Base-by-base conservation (phyloP, 2,888 invertebrate species). In the Harpalus rubripes region DNA sequence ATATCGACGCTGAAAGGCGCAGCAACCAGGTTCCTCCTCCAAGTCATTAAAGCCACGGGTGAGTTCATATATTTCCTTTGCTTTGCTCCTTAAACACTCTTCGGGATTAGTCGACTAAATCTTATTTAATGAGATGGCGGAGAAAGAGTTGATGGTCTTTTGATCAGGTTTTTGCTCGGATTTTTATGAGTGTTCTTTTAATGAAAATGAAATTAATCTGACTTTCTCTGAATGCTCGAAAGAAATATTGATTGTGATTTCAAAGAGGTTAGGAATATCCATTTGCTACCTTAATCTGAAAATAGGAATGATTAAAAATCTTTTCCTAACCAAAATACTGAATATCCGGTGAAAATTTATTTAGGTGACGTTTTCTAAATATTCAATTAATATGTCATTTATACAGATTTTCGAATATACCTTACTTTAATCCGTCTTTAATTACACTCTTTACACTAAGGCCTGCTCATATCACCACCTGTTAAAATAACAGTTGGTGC, bases 1-100 rank as follows among this genome's bases (percentile, higher is more conserved):
- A 74, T 72, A 7, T 32, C 26, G 65, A 56, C 56, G 8, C 8
- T 22, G n/a, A 68, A 32, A 68, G 68, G 68, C 15, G n/a, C 32
- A 32, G 32, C 32, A 32, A 32, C 18, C 22, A 63, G 22, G 22
- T 18, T 63, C 12, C 59, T 15, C 26, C 12, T 44, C 16, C 18
- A 15, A 3, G 7, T 39, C 44, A 74, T 18, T 74, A 74, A 74
- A 5, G 32, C 52, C 72, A 44, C 72, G 44, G 68, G 44, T 74
- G 44, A 74, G 72, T 74, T 16, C 41, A 63, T 68, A 39, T 68
- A 68, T 68, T 41, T 74, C 44, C 68, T 68, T 68, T 68, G 39
- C 68, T 68, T 68, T 68, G 39, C 39, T 44, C 15, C 16, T 44
- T 74, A 22, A 44, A 18, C 72, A 41, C 41, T 74, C 7, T 16